A percentile compares a stretch with the other conserved stretches of the same genome.
Conservation (phyloP, 1,140 invertebrate species). For the Rhagoletis pomonella region DNA sequence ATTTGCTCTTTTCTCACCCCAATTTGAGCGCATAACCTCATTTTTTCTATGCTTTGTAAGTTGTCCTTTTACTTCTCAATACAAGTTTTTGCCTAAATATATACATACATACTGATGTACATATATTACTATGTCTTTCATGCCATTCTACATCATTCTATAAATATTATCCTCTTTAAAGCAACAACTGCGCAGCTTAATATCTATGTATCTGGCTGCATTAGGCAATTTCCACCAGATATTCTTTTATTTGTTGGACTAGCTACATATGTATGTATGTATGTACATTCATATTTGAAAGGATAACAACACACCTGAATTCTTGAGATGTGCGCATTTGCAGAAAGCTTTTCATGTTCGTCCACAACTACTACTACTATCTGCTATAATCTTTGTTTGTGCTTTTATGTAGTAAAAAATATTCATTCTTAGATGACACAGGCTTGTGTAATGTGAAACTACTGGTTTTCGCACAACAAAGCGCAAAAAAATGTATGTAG, state of each 20-base stretch:
- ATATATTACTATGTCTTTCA: not conserved
- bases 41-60: not conserved
- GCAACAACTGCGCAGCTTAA: not conserved
- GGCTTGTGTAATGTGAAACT: not conserved
- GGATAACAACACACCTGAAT: conserved; percentile 36
- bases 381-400: not conserved
- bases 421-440: not conserved
- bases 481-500: not conserved
- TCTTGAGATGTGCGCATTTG: not conserved
- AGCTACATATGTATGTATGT: too few species aligned
- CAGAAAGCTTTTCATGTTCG: conserved; percentile 1
- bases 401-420: not conserved
- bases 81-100: not conserved
- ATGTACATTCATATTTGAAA: not conserved
- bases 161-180: not conserved
- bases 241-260: not conserved
- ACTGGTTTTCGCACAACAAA: not conserved
- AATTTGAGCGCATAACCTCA: conserved; percentile 9
- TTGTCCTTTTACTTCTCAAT: not conserved
- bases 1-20: conserved; percentile 29
- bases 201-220: not conserved
- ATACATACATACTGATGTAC: not conserved
- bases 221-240: not conserved
- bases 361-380: too few species aligned
- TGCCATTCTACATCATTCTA: not conserved